Percentiles rank a stretch among this genome's conserved stretches.
Evolutionary conservation across 2,888 invertebrate genomes (phyloP).

Genomic region (Caenorhabditis angaria): DNA sequence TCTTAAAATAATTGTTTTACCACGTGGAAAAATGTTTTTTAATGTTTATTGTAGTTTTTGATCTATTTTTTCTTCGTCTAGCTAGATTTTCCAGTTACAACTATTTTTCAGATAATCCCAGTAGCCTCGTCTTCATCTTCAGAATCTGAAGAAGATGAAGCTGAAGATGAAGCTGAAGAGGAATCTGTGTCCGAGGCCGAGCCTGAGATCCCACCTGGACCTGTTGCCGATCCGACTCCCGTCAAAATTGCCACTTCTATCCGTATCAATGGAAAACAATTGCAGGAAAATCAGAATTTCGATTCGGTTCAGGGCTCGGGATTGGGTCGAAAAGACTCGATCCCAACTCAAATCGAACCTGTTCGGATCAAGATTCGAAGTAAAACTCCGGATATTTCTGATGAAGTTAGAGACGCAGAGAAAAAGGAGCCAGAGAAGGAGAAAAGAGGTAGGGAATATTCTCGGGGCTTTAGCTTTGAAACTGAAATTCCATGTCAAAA

Average conservation of each 20-base stretch:
- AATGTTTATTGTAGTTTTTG: too few species aligned
- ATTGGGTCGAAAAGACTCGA: background rate
- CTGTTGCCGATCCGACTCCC: too few species aligned
- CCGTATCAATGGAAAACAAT: background rate
- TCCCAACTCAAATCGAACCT: background rate
- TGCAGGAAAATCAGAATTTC: background rate
- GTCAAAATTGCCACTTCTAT: background rate
- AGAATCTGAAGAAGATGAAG: background rate
- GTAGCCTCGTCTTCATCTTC: background rate
- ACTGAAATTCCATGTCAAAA: too few species aligned
- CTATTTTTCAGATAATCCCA: background rate
- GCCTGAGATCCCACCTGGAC: too few species aligned
- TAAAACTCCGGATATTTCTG: conserved; percentile 2
- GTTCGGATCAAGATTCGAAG: conserved; percentile 32
- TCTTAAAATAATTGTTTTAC: too few species aligned
- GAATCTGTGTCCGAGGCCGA: background rate
- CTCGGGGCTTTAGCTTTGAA: too few species aligned
- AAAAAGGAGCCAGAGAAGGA: background rate
- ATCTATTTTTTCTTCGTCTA: too few species aligned
- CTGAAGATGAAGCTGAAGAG: background rate
- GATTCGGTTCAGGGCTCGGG: background rate
- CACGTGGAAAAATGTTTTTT: too few species aligned
- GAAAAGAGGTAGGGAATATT: background rate
- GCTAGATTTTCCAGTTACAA: too few species aligned
- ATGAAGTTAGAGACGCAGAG: background rate